Conservation (phyloP, 2,888 invertebrate species). For the Congeria kusceri region DNA sequence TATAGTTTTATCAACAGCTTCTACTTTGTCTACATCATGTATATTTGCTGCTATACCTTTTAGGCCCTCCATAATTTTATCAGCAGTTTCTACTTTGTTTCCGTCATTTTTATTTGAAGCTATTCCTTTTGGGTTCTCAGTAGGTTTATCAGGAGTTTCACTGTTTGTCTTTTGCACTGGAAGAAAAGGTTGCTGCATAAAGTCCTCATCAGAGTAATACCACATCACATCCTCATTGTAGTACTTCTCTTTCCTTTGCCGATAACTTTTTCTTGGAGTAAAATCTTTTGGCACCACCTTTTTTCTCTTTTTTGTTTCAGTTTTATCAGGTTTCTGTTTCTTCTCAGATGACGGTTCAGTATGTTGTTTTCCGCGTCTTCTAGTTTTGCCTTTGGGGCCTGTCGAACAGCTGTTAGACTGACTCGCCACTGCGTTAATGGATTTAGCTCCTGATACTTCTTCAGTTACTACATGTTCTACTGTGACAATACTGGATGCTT, state of each 20-base stretch:
- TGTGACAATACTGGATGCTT: too few species aligned
- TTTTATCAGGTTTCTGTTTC: neutral
- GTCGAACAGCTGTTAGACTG: too few species aligned
- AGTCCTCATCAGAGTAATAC: slow-evolving; percentile 5
- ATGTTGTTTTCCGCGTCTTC: neutral
- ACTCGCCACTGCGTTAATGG: too few species aligned
- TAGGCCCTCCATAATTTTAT: too few species aligned
- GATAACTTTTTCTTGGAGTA: neutral
- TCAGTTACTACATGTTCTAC: too few species aligned
- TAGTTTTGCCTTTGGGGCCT: neutral
- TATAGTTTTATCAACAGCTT: too few species aligned
- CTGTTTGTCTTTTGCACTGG: neutral
- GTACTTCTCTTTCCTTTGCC: neutral
- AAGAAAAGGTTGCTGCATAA: neutral
- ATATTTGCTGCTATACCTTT: too few species aligned
- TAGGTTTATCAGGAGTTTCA: neutral
- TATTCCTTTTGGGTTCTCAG: too few species aligned
- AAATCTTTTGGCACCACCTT: neutral
- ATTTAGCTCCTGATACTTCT: too few species aligned
- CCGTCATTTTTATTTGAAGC: too few species aligned
- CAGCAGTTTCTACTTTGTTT: too few species aligned
- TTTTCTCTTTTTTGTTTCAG: neutral
- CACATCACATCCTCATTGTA: neutral
- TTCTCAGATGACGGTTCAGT: neutral
- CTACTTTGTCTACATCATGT: too few species aligned